phyloP scores from a whole-genome alignment of 2,888 invertebrate genomes.

The Netelia inedita region DNA sequence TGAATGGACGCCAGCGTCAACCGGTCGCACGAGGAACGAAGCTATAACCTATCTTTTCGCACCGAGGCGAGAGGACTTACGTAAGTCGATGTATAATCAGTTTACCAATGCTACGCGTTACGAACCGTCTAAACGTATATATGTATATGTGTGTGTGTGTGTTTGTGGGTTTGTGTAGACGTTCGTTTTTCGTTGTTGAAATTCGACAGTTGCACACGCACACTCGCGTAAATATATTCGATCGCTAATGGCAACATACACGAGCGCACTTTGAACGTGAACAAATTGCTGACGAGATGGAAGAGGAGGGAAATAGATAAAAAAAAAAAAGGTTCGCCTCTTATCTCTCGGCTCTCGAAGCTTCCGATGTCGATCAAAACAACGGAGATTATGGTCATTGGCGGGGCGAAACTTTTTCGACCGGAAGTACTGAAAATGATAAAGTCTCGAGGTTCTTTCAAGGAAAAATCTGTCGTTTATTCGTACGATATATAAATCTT shows the following conservation, averaged over 20 bases:
- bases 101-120: constrained; percentile 73
- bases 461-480: no score
- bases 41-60: constrained; percentile 5
- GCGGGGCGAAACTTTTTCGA: neutral
- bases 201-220: neutral
- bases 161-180: neutral
- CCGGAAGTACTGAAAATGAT: neutral
- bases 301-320: neutral
- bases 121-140: neutral
- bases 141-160: neutral
- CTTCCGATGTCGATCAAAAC: neutral
- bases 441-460: no score
- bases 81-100: constrained; percentile 75
- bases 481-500: no score
- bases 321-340: neutral
- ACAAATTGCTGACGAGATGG: constrained; percentile 23
- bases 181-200: constrained; percentile 1
- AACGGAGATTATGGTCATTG: neutral
- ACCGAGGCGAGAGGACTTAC: constrained; percentile 66
- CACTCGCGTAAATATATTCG: neutral
- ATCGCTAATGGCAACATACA: neutral
- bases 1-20: constrained; percentile 64
- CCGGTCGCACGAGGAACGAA: constrained; percentile 43
- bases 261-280: constrained; percentile 16
- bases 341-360: neutral